phyloP scores from a whole-genome alignment of 2,113 vertebrate species.

The Colossoma macropomum region DNA sequence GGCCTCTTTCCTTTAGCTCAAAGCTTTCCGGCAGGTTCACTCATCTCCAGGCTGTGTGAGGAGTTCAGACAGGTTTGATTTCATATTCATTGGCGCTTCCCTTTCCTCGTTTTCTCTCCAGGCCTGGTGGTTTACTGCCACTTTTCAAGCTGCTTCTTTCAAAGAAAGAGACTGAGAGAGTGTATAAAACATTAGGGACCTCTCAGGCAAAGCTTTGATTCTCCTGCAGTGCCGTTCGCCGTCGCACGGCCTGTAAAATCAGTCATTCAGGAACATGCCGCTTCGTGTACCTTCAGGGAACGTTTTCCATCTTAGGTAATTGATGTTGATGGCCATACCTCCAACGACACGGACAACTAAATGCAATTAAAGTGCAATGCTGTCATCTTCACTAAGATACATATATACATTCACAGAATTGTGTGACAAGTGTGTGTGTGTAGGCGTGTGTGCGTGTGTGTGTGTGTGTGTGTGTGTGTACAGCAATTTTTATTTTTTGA shows the following conservation, averaged over 20 bases:
- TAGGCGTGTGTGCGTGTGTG: not conserved
- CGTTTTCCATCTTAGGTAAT: not conserved
- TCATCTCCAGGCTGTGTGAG: not conserved
- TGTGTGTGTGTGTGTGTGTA: too few relatives aligned
- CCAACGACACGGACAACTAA: not conserved
- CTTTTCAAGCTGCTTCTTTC: conserved; percentile 20
- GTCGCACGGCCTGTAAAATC: not conserved
- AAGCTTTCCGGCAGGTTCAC: not conserved
- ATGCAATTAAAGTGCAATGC: conserved; percentile 13
- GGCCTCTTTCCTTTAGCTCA: not conserved
- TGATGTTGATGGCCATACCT: conserved; percentile 14
- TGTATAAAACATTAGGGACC: conserved; percentile 29
- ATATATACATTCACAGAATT: too few relatives aligned
- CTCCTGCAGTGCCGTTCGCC: not conserved
- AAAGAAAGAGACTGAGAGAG: conserved; percentile 1
- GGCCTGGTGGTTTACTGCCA: not conserved
- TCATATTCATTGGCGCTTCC: conserved; percentile 17
- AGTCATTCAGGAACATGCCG: conserved; percentile 16
- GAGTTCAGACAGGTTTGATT: conserved; percentile 7
- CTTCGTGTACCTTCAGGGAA: conserved; percentile 7
- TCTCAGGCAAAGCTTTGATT: conserved; percentile 5
- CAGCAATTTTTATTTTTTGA: too few relatives aligned
- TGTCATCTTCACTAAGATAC: not conserved
- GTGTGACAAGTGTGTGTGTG: not conserved
- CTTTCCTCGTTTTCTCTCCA: not conserved